Conservation (phyloP, 2,888 invertebrate species). For the Scaptodrosophila latifasciaeformis region DNA sequence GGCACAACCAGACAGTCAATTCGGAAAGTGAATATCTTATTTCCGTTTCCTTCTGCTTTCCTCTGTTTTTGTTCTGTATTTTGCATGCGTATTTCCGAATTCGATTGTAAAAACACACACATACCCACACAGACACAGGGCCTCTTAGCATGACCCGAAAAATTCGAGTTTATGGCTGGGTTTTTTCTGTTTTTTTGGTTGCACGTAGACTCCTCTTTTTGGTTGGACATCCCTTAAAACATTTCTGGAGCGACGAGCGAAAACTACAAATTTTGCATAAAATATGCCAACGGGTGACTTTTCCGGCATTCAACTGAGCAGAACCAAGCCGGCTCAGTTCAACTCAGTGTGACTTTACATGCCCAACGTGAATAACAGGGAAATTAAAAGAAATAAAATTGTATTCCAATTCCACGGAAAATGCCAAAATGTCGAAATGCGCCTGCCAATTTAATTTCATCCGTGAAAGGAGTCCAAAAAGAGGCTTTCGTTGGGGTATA, state of each 20-base stretch:
- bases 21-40: conserved; percentile 49
- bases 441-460: conserved; percentile 38
- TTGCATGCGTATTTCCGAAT: conserved; percentile 45
- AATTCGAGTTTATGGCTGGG: conserved; percentile 11
- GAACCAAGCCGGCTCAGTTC: no score
- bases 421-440: conserved; percentile 26
- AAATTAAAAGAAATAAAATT: conserved; percentile 52
- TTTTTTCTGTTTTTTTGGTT: conserved; percentile 21
- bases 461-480: no score
- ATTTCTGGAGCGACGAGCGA: conserved; percentile 26
- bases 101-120: conserved; percentile 36
- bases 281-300: conserved; percentile 14
- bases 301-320: not conserved
- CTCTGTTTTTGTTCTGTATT: conserved; percentile 27
- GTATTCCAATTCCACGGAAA: no score
- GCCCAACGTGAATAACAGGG: conserved; percentile 26
- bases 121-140: conserved; percentile 9
- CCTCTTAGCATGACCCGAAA: not conserved
- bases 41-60: no score
- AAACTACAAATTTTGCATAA: conserved; percentile 42
- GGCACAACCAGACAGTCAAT: conserved; percentile 28
- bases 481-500: no score
- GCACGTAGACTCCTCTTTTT: conserved; percentile 33
- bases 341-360: conserved; percentile 9
- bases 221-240: conserved; percentile 27